These are phyloP conservation scores for Betta splendens DNA, from an alignment of 2,797 vertebrate species.

Conservation along the genomic window DNA sequence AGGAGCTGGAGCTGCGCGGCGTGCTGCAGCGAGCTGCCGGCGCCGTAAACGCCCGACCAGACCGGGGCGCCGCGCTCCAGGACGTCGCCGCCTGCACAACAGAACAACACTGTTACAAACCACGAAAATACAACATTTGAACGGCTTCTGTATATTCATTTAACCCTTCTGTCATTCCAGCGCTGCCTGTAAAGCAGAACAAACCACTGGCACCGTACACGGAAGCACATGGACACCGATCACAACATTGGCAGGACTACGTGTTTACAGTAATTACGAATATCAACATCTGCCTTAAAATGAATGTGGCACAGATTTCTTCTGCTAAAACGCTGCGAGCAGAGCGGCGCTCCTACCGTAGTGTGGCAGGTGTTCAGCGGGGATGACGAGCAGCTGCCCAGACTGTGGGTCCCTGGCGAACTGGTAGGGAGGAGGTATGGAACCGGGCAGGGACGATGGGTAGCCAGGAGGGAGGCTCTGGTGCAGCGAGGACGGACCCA, in stretches of 20 bases:
- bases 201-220: constrained; percentile 11
- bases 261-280: constrained; percentile 27
- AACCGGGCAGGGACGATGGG: constrained; percentile 86
- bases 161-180: too few species aligned
- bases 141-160: too few species aligned
- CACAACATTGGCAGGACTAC: constrained; percentile 5
- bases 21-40: constrained; percentile 91
- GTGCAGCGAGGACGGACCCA: constrained; percentile 91
- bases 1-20: constrained; percentile 97
- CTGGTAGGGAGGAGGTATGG: constrained; percentile 92
- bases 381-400: constrained; percentile 94
- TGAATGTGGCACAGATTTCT: neutral
- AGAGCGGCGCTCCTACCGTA: constrained; percentile 83
- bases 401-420: constrained; percentile 95
- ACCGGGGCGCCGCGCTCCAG: constrained; percentile 91
- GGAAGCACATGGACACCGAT: constrained; percentile 19
- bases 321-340: neutral
- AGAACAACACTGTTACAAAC: too few species aligned
- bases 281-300: constrained; percentile 31
- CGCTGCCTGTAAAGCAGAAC: neutral
- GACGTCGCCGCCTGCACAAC: constrained; percentile 83
- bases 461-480: constrained; percentile 91
- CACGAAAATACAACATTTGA: too few species aligned
- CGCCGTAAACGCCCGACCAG: constrained; percentile 91
- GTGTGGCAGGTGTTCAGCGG: constrained; percentile 93